phyloP scores from a whole-genome alignment of 2,888 invertebrate species.

The Drosophila vallismaia region DNA sequence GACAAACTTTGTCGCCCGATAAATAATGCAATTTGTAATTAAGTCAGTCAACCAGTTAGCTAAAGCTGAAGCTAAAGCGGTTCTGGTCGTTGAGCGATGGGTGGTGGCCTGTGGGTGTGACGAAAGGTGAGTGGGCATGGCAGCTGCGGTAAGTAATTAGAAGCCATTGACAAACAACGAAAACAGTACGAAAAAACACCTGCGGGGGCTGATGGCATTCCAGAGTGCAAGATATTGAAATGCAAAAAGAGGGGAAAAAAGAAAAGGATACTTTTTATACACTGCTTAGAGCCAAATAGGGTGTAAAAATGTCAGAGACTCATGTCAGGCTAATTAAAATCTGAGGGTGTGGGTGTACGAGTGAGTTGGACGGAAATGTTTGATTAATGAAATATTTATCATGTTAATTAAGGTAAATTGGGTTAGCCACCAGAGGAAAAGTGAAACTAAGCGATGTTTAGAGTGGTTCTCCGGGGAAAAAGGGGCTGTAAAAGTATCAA shows the following conservation, averaged over 20 bases:
- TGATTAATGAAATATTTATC: slow-evolving; percentile 73
- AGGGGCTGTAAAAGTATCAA: background rate
- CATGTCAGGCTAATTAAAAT: slow-evolving; percentile 73
- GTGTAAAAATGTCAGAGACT: slow-evolving; percentile 36
- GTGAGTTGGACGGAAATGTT: slow-evolving; percentile 10
- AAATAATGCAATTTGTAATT: slow-evolving; percentile 80
- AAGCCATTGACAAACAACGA: slow-evolving; percentile 37
- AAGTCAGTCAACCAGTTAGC: slow-evolving; percentile 69
- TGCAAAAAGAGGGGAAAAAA: slow-evolving; percentile 14
- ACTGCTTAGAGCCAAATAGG: slow-evolving; percentile 22
- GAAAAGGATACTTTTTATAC: slow-evolving; percentile 22
- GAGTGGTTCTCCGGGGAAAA: slow-evolving; percentile 2
- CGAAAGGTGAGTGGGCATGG: slow-evolving; percentile 1
- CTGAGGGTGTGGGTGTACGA: slow-evolving; percentile 19
- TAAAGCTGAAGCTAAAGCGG: background rate
- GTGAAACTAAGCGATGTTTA: background rate
- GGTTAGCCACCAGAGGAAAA: slow-evolving; percentile 62
- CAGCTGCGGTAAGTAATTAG: slow-evolving; percentile 37
- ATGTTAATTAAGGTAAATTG: slow-evolving; percentile 79
- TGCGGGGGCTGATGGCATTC: background rate
- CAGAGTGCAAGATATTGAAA: slow-evolving; percentile 22
- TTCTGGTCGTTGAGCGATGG: background rate
- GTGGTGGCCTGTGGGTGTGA: background rate
- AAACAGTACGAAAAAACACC: slow-evolving; percentile 8
- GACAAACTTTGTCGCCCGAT: slow-evolving; percentile 76